These are phyloP conservation scores for Gymnoscelis rufifasciata DNA, from an alignment of 2,888 invertebrate species.

Conservation along the genomic window DNA sequence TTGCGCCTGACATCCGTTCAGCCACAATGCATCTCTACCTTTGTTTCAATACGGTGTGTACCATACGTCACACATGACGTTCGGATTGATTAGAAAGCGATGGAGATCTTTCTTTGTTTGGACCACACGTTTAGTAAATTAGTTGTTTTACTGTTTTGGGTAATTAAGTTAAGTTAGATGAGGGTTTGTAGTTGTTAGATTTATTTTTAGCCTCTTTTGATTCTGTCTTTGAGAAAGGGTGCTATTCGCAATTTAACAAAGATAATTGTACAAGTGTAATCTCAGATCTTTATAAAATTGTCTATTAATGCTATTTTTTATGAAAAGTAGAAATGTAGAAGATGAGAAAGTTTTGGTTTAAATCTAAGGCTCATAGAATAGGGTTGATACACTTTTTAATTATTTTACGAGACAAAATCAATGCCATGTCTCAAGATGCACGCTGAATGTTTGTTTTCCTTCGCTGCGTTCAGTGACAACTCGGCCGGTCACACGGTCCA, in stretches of 20 bases:
- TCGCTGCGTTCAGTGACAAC: slow-evolving; percentile 6
- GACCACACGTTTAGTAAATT: slow-evolving; percentile 4
- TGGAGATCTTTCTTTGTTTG: slow-evolving; percentile 6
- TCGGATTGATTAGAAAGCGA: slow-evolving; percentile 43
- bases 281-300: no score
- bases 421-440: neutral
- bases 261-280: no score
- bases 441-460: slow-evolving; percentile 4
- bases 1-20: slow-evolving; percentile 76
- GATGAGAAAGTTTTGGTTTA: no score
- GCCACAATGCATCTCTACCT: slow-evolving; percentile 73
- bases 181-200: no score
- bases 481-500: slow-evolving; percentile 10
- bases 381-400: no score
- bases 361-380: no score
- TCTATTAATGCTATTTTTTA: no score
- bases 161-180: neutral
- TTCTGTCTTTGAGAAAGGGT: no score
- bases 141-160: neutral
- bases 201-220: no score
- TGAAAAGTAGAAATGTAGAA: no score
- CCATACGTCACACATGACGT: slow-evolving; percentile 61
- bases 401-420: no score
- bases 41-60: slow-evolving; percentile 62
- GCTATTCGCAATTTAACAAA: no score